Evolutionary conservation across 2,888 invertebrate genomes (phyloP), one percentile per base, ranked within the genome.

Genomic region (Chymomyza amoena): DNA sequence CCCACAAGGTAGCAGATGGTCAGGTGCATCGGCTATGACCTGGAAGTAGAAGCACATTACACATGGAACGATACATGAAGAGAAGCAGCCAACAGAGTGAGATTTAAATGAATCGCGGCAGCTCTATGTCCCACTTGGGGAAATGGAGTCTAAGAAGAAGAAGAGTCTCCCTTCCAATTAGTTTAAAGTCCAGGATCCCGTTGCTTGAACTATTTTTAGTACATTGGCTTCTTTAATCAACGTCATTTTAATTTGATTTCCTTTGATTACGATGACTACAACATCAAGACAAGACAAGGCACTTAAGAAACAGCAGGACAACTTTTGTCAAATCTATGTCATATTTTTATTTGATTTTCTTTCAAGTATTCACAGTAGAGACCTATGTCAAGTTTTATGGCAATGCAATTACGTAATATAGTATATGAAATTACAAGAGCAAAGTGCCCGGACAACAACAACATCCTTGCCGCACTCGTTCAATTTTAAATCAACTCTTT

Each of bases 401-500:
- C 65, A 80, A 78, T 81, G 80, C 82, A 84, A 81, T 81, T 84
- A 82, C 80, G 77, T 69, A 79, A 81, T n/a, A n/a, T n/a, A n/a
- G n/a, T 79, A 81, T 84, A 80, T 84, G 73, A 80, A 82, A 85
- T 81, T 85, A 78, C 72, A 62, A 85, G 72, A 67, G 70, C 73
- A 77, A 70, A 70, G 72, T 78, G 72, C 78, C 76, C 82, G 82
- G 7, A 32, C 32, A 32, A 32, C 32, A 32, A 32, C 32, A 32
- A 32, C 68, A n/a, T n/a, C n/a, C n/a, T n/a, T n/a, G n/a, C n/a
- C n/a, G n/a, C n/a, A n/a, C 32, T 32, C 32, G 32, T 32, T 32
- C 54, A 18, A 54, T 54, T 54, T 54, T 54, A 54, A 54, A 54
- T 18, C 20, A 54, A 54, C 10, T 15, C 51, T 62, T 66, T 32